These are phyloP conservation scores for Malacoctenus gilli DNA, from an alignment of 2,797 vertebrate species.

Conservation along the genomic window DNA sequence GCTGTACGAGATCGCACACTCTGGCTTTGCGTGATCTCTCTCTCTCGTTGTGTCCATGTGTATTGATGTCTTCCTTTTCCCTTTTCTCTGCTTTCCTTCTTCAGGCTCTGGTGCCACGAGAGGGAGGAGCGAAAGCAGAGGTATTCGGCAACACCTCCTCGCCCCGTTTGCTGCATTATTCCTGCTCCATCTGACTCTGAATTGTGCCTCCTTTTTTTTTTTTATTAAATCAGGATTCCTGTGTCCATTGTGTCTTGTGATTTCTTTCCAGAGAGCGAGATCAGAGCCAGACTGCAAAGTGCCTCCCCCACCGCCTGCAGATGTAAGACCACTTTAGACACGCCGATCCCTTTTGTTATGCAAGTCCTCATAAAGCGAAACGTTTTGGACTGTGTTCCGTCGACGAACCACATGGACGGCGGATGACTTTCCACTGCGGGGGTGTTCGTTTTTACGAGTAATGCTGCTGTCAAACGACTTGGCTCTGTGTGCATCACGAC, in stretches of 20 bases:
- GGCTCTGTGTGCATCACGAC: slow-evolving; percentile 9
- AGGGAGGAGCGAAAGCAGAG: slow-evolving; percentile 94
- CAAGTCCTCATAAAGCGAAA: slow-evolving; percentile 50
- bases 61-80: slow-evolving; percentile 16
- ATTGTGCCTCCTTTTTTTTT: slow-evolving; percentile 24
- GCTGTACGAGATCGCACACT: slow-evolving; percentile 7
- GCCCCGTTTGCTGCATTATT: slow-evolving; percentile 32
- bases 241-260: slow-evolving; percentile 51
- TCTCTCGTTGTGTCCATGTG: slow-evolving; percentile 20
- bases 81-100: slow-evolving; percentile 23
- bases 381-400: slow-evolving; percentile 25
- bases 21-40: slow-evolving; percentile 4
- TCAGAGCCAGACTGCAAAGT: slow-evolving; percentile 94
- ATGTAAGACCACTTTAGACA: slow-evolving; percentile 86
- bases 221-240: slow-evolving; percentile 50
- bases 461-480: slow-evolving; percentile 40
- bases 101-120: slow-evolving; percentile 77
- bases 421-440: slow-evolving; percentile 2
- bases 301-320: slow-evolving; percentile 91
- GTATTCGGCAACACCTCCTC: slow-evolving; percentile 68
- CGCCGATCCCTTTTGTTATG: slow-evolving; percentile 47
- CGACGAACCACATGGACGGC: slow-evolving; percentile 13
- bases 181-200: slow-evolving; percentile 37
- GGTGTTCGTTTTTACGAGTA: too few relatives aligned
- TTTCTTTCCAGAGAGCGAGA: slow-evolving; percentile 89